Evolutionary conservation across 2,797 vertebrate species (phyloP), one percentile per base, ranked within the genome.

Genomic region (Chloroceryle amazona): DNA sequence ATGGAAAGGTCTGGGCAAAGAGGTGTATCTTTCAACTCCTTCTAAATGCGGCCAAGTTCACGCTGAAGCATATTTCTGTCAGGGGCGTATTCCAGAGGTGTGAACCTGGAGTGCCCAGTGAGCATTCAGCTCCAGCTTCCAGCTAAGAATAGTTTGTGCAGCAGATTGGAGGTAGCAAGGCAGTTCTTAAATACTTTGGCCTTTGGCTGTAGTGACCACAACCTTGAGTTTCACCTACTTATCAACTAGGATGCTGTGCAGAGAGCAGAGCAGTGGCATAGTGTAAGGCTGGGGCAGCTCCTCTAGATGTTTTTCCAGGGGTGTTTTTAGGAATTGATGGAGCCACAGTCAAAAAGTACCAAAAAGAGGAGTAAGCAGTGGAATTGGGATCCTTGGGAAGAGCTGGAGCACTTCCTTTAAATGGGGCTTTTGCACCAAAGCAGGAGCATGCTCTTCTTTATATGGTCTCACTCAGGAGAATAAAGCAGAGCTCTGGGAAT

Each of bases 1-100:
- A 97, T 97, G 96, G 97, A 97, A 97, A 96, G 95, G 87, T 89
- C 92, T 95, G 95, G 94, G 93, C 93, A 96, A 96, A 96, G 93
- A 96, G 92, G 90, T 96, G 66, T 74, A 89, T 86, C 95, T 97
- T 96, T 86, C 95, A 95, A 81, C 67, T 84, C 86, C 90, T 94
- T 94, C 96, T 95, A 96, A 96, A 95, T 83, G 76, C 33, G 2
- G 96, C 95, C 97, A 92, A 96, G 81, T 96, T 97, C 93, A 62
- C 29, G 44, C 94, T 95, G 90, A 94, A 97, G 90, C 95, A 95
- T 95, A 96, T 96, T 97, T 96, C 93, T 97, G 90, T 96, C 96
- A 94, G 94, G 93, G 95, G 92, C 68, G 31, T 86, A 91, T 96
- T 97, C 96, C 97, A 96, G 95, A 97, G 95, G 95, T 97, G 96